Conservation (phyloP, 2,113 vertebrate species). For the Vidua macroura region DNA sequence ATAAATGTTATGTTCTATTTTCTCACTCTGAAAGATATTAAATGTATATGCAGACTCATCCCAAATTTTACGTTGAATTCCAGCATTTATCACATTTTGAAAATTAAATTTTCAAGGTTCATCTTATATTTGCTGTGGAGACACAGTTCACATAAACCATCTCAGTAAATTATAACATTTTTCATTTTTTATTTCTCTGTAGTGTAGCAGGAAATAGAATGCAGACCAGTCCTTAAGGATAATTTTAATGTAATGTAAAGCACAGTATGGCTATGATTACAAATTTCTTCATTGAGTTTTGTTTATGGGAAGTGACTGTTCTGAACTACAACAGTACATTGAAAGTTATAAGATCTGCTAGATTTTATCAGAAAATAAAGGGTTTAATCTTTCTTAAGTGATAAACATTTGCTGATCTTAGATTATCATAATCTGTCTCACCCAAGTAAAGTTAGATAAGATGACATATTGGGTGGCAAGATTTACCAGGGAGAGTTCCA, state of each 20-base stretch:
- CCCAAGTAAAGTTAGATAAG: neutral
- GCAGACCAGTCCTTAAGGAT: neutral
- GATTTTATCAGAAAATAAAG: neutral
- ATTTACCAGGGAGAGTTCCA: neutral
- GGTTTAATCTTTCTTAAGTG: neutral
- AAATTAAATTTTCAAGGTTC: neutral
- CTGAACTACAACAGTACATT: neutral
- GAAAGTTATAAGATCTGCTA: neutral
- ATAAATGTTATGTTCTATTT: neutral
- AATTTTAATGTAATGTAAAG: neutral
- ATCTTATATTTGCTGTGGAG: neutral
- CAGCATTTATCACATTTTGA: neutral
- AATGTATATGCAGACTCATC: neutral
- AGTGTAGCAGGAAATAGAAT: neutral
- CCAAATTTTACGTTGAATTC: neutral
- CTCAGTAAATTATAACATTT: neutral
- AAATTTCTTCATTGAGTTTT: neutral
- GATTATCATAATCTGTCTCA: neutral
- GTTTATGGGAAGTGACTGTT: neutral
- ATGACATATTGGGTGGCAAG: neutral
- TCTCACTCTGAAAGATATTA: neutral
- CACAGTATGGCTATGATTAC: neutral
- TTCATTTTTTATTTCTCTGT: neutral
- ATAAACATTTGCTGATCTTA: neutral
- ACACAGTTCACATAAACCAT: neutral